phyloP scores from a whole-genome alignment of 2,888 invertebrate species.

The Camponotus fellah region DNA sequence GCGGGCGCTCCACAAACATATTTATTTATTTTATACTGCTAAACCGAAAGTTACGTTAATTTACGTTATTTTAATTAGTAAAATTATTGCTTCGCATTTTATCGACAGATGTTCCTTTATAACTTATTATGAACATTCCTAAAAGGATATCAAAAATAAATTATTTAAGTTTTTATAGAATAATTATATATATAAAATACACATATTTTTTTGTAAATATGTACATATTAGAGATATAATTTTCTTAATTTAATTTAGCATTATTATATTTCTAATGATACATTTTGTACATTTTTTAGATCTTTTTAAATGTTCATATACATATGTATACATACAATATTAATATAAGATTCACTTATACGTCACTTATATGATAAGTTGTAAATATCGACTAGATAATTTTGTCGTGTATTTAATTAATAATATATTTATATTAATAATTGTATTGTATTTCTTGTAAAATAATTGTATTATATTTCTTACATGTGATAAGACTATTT shows the following conservation, averaged over 20 bases:
- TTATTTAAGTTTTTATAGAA: not conserved
- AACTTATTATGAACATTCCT: slow-evolving; percentile 66
- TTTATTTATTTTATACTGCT: slow-evolving; percentile 37
- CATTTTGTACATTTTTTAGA: not conserved
- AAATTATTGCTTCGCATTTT: not conserved
- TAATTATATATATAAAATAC: not conserved
- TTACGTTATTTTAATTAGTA: not conserved
- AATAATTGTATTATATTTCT: not conserved
- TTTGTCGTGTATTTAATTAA: not conserved
- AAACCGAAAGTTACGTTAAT: not conserved
- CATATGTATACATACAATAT: not conserved
- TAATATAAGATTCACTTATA: not conserved
- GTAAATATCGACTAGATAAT: slow-evolving; percentile 11
- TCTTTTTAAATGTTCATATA: not conserved
- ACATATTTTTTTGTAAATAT: not conserved
- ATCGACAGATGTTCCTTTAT: slow-evolving; percentile 52
- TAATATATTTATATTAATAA: not conserved
- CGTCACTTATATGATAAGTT: not conserved
- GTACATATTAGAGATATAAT: not conserved
- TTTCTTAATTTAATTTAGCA: not conserved
- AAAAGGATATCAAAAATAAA: not conserved
- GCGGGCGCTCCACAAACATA: not conserved
- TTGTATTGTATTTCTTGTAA: not conserved
- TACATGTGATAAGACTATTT: not conserved
- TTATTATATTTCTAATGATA: not conserved